Percentiles rank a stretch among this genome's conserved stretches.
phyloP scores from a whole-genome alignment of 2,113 vertebrate species.

The Eidolon helvum region DNA sequence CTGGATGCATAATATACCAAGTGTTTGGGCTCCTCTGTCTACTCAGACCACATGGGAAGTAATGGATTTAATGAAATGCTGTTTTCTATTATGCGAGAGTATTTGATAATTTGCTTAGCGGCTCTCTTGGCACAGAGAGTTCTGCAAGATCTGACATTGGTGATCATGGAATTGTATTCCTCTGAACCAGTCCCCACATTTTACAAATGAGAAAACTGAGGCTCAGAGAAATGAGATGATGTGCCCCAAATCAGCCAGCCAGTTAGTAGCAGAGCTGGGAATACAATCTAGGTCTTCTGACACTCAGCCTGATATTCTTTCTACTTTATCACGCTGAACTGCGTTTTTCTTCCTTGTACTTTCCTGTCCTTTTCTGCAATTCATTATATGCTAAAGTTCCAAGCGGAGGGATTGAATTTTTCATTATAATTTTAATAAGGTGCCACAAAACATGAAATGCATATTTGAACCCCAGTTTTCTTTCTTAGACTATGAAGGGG shows the following conservation, averaged over 20 bases:
- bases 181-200: background rate
- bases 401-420: slow-evolving; percentile 20
- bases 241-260: background rate
- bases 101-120: slow-evolving; percentile 36
- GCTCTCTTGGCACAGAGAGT: background rate
- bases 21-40: slow-evolving; percentile 46
- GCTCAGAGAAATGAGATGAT: background rate
- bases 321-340: background rate
- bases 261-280: background rate
- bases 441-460: slow-evolving; percentile 58
- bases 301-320: background rate
- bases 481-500: slow-evolving; percentile 14
- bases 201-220: slow-evolving; percentile 17
- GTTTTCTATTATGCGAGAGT: slow-evolving; percentile 23
- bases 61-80: slow-evolving; percentile 46
- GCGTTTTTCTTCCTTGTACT: background rate
- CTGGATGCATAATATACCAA: slow-evolving; percentile 45
- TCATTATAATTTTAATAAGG: slow-evolving; percentile 63
- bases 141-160: background rate
- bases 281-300: background rate
- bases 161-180: background rate
- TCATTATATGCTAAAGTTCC: slow-evolving; percentile 46
- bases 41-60: background rate
- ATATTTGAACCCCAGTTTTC: slow-evolving; percentile 36
- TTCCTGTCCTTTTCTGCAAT: slow-evolving; percentile 8